Evolutionary conservation across 2,797 vertebrate species (phyloP).

Genomic region (Acanthiza pusilla): DNA sequence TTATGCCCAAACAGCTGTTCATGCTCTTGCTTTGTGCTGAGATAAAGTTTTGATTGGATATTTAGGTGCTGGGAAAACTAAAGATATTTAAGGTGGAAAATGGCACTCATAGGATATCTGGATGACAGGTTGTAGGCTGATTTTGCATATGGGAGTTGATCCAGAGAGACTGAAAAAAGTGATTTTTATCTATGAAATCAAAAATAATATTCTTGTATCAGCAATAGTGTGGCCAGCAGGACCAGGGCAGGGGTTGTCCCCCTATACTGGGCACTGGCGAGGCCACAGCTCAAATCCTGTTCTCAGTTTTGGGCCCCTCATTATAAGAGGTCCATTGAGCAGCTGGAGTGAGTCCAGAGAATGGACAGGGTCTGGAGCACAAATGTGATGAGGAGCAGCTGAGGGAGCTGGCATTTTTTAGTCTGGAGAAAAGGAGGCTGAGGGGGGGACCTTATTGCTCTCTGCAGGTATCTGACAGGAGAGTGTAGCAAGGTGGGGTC

Average conservation of each 20-base stretch:
- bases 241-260: rapidly evolving
- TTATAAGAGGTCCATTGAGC: too few species aligned
- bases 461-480: background rate
- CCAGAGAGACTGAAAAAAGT: background rate
- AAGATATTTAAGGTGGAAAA: background rate
- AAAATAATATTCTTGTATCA: background rate
- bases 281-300: background rate
- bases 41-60: background rate
- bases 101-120: background rate
- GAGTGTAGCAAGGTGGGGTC: rapidly evolving
- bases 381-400: background rate
- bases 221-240: background rate
- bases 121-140: background rate
- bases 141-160: background rate
- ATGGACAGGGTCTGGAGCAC: background rate
- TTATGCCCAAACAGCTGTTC: background rate
- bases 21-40: background rate
- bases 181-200: background rate
- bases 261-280: rapidly evolving
- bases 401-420: background rate
- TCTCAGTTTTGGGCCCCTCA: background rate
- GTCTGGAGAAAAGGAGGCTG: background rate
- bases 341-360: background rate
- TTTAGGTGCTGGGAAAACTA: background rate
- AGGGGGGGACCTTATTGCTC: rapidly evolving